Base-by-base conservation (phyloP, 2,797 vertebrate genomes). In the Takifugu rubripes region DNA sequence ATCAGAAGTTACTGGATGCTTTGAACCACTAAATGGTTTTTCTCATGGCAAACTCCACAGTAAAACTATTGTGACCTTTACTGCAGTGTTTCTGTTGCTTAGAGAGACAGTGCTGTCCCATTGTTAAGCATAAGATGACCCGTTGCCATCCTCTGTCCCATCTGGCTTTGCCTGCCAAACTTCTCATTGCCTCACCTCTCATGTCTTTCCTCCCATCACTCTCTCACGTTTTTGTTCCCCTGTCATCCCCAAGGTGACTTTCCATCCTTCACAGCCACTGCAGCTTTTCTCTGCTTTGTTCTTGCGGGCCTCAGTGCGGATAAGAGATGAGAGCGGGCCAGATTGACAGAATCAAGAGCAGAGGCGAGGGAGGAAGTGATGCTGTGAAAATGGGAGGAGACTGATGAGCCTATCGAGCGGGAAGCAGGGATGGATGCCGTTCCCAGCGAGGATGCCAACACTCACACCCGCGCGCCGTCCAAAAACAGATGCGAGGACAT, bases 161-260 rank as follows among this genome's bases (percentile, higher is more conserved):
- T 69, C 69, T 68, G 25, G 54, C 44, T 46, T 46, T 46, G 6
- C 44, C 10, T 46, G 44, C 44, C 17, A 46, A 46, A n/a, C 44
- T 75, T 27, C 47, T 49, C 54, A 55, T 61, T 25, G 10, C 72
- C 66, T 66, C 66, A 55, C 56, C 50, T 53, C 44, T 26, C 21
- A 33, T 52, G 55, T 61, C 63, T 58, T 56, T 33, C 60, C 66
- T 68, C 52, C 25, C 51, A 27, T 52, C 54, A 52, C 56, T 55
- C 43, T 27, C 49, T 55, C 51, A 43, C 14, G 44, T 63, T 78
- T 81, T 69, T 74, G 61, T 82, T 74, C 69, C 72, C 69, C 75
- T 72, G 70, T 74, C 78, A 75, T 75, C 67, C 78, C 78, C 88
- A 89, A 90, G 88, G 89, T 91, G 89, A 89, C 87, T 90, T 89